Base-by-base conservation (phyloP, 30 jellyfish, hydroid and myxozoan species). In the Pelagia noctiluca region DNA sequence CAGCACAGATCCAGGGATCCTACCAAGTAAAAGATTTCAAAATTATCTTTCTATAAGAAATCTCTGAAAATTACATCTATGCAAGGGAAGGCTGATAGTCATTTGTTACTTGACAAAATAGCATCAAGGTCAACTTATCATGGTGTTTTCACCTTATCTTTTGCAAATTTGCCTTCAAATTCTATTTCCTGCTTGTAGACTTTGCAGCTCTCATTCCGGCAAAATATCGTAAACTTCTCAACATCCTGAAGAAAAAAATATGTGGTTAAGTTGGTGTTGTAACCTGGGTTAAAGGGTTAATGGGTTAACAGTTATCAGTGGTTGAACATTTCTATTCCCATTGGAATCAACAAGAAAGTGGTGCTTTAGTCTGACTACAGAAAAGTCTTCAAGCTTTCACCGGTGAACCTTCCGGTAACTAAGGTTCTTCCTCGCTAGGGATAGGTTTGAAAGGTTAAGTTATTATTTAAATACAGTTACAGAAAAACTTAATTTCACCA, bases 121-220 rank as follows among this genome's bases (percentile, higher is more conserved):
- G 30, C 18, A 71, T 36, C 42, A 1, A 0, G 42, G 5, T 71
- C 24, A 36, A 22, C 33, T 23, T 33, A 10, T 7, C 63, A 1
- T 18, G 7, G 70, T 19, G 29, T 18, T 22, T 46, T 12, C 28
- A 67, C 83, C 70, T 71, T 86, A 28, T 64, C 75, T 28, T 65
- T 35, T 19, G 88, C 88, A 23, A 85, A 86, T 7, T 81, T 73
- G 19, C 98, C 98, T 65, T 85, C 85, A 48, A 84, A 91, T 46
- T 86, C 95, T 0, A 85, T 90, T 35, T 80, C 89, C 69, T 85
- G 73, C 66, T 75, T 72, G 83, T 8, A 91, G 75, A 35, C 49
- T 4, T 78, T 54, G 46, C 98, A 91, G 25, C 80, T 3, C 1
- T 46, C 85, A 50, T 77, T 85, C 37, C 50, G 50, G 85, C 98